Evolutionary conservation across 2,888 invertebrate species (phyloP), one percentile per base, ranked within the genome.

Genomic region (Dicycla oo): DNA sequence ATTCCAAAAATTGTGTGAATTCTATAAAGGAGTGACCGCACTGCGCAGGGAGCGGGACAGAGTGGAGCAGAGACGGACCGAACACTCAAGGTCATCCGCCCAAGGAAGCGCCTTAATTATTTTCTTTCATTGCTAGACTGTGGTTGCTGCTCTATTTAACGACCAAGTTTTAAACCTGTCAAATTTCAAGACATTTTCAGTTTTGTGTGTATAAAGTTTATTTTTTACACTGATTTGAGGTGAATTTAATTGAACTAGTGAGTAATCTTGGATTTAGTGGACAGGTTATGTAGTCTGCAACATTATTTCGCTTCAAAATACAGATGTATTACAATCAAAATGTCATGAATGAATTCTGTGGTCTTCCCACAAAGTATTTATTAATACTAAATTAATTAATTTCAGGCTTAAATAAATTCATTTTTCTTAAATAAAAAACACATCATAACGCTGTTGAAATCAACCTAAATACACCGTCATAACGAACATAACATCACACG

Each of bases 101-200:
- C 30, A 4, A n/a, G n/a, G n/a, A n/a, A n/a, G n/a, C n/a, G n/a
- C n/a, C n/a, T 63, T 73, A 62, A 75, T 79, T 80, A 80, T 73
- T 53, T 51, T 63, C 30, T 47, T 47, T 58, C 43, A 47, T 38
- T 38, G 23, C 26, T 56, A 20, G 20, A 20, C n/a, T 51, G 60
- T 23, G 53, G 60, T 26, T 38, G 8, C 20, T 57, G 34, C 56
- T 26, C 15, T 13, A 23, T 58, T 26, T 13, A 51, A 56, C 3
- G 20, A 20, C 8, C 15, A 45, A 56, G 47, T 51, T 56, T 66
- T 34, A 58, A 56, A 66, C 18, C 13, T 13, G 53, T 11, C 15
- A 43, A 26, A 18, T 20, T 54, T 3, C 8, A 18, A 20, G 13
- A 15, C 20, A 40, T 34, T 49, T 56, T 18, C n/a, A 74, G 23